Evolutionary conservation across 2,888 invertebrate species (phyloP).

Genomic region (Lasioglossum morio): DNA sequence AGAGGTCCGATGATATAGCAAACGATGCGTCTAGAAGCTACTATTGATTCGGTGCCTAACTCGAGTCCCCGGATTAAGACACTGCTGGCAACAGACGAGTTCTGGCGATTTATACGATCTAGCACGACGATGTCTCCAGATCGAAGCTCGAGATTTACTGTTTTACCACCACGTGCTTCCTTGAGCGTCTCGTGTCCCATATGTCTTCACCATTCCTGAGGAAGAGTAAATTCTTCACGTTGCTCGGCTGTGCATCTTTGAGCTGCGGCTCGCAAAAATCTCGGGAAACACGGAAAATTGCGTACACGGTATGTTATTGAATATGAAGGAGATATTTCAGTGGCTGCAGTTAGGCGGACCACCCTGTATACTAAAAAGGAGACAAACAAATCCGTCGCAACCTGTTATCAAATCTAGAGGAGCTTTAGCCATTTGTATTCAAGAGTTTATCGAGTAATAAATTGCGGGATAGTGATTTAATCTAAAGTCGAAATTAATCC

Average conservation of each 20-base stretch:
- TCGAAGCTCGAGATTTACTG: conserved; percentile 4
- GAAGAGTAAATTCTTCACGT: not conserved
- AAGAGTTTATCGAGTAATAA: too few relatives aligned
- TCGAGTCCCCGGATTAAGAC: conserved; percentile 6
- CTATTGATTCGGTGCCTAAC: conserved; percentile 8
- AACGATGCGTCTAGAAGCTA: not conserved
- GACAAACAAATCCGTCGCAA: too few relatives aligned
- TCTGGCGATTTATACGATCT: not conserved
- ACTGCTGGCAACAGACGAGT: conserved; percentile 7
- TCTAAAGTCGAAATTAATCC: too few relatives aligned
- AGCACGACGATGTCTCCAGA: not conserved
- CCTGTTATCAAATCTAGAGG: too few relatives aligned
- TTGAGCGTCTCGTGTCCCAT: not conserved
- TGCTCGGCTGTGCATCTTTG: not conserved
- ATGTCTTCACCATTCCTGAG: not conserved
- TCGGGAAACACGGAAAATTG: not conserved
- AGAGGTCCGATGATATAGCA: not conserved
- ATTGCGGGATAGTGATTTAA: too few relatives aligned
- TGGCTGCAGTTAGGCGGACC: too few relatives aligned
- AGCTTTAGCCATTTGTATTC: too few relatives aligned
- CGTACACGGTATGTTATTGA: too few relatives aligned
- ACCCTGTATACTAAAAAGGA: too few relatives aligned
- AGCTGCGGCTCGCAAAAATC: not conserved
- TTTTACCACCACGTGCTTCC: not conserved
- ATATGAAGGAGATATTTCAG: too few relatives aligned